Conservation (phyloP, 2,113 vertebrate genomes). For the Lepus americanus region DNA sequence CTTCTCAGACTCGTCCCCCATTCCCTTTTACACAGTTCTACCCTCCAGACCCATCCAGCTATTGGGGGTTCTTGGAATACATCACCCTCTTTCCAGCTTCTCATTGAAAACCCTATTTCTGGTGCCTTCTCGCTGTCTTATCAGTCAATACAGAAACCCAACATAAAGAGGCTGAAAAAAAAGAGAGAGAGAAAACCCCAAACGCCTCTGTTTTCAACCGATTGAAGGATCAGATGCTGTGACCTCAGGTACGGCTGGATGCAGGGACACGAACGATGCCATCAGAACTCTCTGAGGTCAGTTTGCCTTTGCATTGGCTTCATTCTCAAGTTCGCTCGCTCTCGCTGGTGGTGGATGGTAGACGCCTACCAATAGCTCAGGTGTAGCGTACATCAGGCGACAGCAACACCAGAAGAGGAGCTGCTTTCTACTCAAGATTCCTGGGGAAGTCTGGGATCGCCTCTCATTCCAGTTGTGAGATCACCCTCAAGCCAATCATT, state of each 20-base stretch:
- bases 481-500: not conserved
- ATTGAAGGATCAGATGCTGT: not conserved
- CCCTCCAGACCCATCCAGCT: not conserved
- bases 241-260: conserved; percentile 14
- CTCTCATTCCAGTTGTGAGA: not conserved
- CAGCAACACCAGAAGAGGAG: not conserved
- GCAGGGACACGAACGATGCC: not conserved
- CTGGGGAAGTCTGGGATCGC: not conserved
- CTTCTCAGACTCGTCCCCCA: not conserved
- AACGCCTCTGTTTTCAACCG: not conserved
- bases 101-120: not conserved
- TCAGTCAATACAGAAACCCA: not conserved
- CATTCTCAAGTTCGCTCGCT: not conserved
- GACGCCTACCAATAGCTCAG: too few relatives aligned
- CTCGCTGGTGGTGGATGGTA: not conserved
- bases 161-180: not conserved
- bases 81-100: not conserved
- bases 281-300: not conserved
- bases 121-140: not conserved
- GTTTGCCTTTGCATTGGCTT: not conserved
- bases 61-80: not conserved
- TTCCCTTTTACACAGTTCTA: not conserved
- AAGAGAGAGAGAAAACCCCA: not conserved
- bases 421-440: not conserved
- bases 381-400: accelerated